A percentile compares a stretch with the other conserved stretches of the same genome.
phyloP scores from a whole-genome alignment of 2,888 invertebrate species.

The Sialis lutaria region DNA sequence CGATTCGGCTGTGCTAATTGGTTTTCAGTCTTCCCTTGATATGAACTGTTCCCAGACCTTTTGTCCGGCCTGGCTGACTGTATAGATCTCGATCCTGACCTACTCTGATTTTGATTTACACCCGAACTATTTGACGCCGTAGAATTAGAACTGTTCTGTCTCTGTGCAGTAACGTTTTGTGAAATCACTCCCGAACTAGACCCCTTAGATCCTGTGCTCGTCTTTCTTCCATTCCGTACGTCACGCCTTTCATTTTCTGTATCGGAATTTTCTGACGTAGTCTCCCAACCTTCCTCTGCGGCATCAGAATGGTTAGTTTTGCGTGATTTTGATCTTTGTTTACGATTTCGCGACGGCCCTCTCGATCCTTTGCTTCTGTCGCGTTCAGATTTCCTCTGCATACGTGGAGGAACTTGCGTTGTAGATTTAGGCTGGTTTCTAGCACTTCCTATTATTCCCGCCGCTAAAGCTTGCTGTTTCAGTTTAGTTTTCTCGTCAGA shows the following conservation, averaged over 20 bases:
- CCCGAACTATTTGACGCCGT: constrained; percentile 5
- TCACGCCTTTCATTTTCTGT: constrained; percentile 25
- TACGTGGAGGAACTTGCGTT: constrained; percentile 12
- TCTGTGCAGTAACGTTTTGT: neutral
- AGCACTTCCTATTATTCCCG: constrained; percentile 39
- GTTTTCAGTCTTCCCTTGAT: neutral
- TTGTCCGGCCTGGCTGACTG: constrained; percentile 19
- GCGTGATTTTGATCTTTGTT: constrained; percentile 15
- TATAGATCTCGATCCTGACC: constrained; percentile 1
- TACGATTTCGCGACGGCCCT: constrained; percentile 11
- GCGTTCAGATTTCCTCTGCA: constrained; percentile 11
- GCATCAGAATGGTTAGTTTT: constrained; percentile 15
- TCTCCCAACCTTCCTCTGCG: constrained; percentile 59
- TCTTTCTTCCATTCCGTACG: constrained; percentile 16
- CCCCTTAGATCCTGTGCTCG: constrained; percentile 1
- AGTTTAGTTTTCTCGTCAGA: constrained; percentile 47
- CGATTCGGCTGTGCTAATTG: constrained; percentile 17
- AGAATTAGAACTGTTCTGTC: constrained; percentile 4
- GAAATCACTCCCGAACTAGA: neutral
- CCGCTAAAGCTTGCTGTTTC: constrained; percentile 46
- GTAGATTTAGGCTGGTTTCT: constrained; percentile 12
- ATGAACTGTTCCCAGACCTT: constrained; percentile 10
- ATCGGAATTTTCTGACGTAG: constrained; percentile 70
- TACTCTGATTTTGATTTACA: constrained; percentile 5
- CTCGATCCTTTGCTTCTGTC: constrained; percentile 15